Base-by-base conservation (phyloP, 1,140 invertebrate genomes). In the Mycetomoellerius zeteki region DNA sequence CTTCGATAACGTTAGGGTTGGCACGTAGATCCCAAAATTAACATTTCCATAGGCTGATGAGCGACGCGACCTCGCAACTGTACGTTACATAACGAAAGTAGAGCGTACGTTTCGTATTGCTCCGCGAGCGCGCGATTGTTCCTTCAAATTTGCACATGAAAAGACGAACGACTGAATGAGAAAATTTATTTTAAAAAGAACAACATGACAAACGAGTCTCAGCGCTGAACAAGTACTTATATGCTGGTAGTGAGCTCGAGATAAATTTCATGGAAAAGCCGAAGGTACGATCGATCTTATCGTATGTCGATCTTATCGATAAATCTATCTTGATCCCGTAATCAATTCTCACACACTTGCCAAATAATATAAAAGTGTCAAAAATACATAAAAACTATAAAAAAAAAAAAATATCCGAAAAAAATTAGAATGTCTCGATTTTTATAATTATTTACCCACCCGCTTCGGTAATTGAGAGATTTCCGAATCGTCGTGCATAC, bases 61-160 rank as follows among this genome's bases (percentile, higher is more conserved):
- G 77, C 54, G 60, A 71, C 84, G 80, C 87, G 80, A 12, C 67
- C 69, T 84, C 21, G 69, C 77, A 50, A 30, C 52, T 60, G 50
- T 19, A 30, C 3, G 77, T 90, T 90, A 90, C 69, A 76, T 89
- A 90, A 87, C 84, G 21, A 58, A 86, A 85, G 54, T 72, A 50
- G 75, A 87, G 78, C 72, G 65, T 62, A 50, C 62, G 43, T 50
- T 84, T 73, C 14, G 37, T 90, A 56, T 89, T 72, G 85, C 67
- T 54, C 62, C 76, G 43, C 76, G 33, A 81, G 21, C 58, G 60
- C 27, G 54, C 86, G 73, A 90, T 92, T 89, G 88, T 93, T 91
- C 87, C 86, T 78, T 89, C 69, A 77, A 92, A 93, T 93, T 93
- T 94, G 86, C 94, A 94, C 91, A 92, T 92, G 93, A 94, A 95